A percentile compares a stretch with the other conserved stretches of the same genome.
Conservation (phyloP, 2,888 invertebrate genomes). For the Strigamia maritima region DNA sequence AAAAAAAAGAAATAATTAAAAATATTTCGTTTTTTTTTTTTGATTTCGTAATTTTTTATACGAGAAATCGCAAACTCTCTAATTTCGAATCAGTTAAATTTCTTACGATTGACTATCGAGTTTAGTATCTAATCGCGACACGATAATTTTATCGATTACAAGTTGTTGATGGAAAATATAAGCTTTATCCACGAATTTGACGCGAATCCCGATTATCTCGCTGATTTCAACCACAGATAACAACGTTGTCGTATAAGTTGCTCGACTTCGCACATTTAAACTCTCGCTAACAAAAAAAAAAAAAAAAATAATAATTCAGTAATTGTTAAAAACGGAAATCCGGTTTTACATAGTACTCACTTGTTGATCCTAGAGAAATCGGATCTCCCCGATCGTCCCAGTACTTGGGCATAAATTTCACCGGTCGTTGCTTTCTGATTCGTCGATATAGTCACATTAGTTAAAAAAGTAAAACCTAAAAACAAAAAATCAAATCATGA, state of each 20-base stretch:
- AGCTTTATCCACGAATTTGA: background rate
- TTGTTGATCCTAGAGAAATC: background rate
- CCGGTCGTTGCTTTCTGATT: background rate
- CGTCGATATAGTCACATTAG: background rate
- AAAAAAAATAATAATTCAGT: background rate
- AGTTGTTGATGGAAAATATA: background rate
- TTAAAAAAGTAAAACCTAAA: background rate
- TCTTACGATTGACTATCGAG: background rate
- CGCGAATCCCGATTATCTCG: background rate
- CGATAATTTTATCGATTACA: background rate
- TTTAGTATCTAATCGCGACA: background rate
- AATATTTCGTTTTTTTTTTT: too few relatives aligned
- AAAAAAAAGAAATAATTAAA: too few relatives aligned
- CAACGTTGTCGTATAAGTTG: background rate
- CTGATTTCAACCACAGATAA: background rate
- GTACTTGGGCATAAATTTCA: background rate
- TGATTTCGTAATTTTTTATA: too few relatives aligned
- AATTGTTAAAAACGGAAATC: too few relatives aligned
- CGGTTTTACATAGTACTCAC: too few relatives aligned
- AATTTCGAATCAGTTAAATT: too few relatives aligned
- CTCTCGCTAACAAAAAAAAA: background rate
- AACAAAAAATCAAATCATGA: background rate
- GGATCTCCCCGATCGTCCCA: background rate
- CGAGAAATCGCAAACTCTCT: too few relatives aligned
- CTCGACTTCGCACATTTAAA: background rate